Percentiles rank a stretch among this genome's conserved stretches.
phyloP scores from a whole-genome alignment of 2,113 vertebrate species.

The Clupea harengus region DNA sequence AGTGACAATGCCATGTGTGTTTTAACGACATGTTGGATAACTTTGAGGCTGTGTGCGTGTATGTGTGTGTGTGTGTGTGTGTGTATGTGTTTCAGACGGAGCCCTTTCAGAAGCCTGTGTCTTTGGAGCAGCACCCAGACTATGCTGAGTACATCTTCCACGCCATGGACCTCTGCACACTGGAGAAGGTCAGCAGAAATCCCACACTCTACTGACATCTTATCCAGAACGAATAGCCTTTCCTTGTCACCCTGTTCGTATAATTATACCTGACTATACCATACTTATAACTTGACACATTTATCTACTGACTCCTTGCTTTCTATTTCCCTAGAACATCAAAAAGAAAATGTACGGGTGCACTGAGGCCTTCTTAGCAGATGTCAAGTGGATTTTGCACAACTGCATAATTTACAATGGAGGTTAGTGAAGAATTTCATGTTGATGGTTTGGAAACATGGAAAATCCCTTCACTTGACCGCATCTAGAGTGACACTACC shows the following conservation, averaged over 20 bases:
- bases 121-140: constrained; percentile 95
- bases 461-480: background rate
- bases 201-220: background rate
- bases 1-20: background rate
- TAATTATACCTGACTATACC: background rate
- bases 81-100: constrained; percentile 77
- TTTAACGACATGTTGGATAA: background rate
- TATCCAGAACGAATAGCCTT: background rate
- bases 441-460: background rate
- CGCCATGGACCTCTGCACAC: constrained; percentile 96
- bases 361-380: constrained; percentile 96
- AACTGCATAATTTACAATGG: constrained; percentile 99
- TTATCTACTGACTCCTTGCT: too few relatives aligned
- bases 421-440: constrained; percentile 66
- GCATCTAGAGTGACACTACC: background rate
- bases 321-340: constrained; percentile 73
- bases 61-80: background rate
- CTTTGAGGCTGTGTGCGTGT: background rate
- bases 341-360: constrained; percentile 99
- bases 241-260: background rate
- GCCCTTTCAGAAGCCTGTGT: constrained; percentile 97
- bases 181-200: constrained; percentile 85
- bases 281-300: background rate
- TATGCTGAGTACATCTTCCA: constrained; percentile 99
- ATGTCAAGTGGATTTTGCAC: constrained; percentile 99